Evolutionary conservation across 2,888 invertebrate genomes (phyloP), one percentile per base, ranked within the genome.

Genomic region (Yponomeuta cagnagella): DNA sequence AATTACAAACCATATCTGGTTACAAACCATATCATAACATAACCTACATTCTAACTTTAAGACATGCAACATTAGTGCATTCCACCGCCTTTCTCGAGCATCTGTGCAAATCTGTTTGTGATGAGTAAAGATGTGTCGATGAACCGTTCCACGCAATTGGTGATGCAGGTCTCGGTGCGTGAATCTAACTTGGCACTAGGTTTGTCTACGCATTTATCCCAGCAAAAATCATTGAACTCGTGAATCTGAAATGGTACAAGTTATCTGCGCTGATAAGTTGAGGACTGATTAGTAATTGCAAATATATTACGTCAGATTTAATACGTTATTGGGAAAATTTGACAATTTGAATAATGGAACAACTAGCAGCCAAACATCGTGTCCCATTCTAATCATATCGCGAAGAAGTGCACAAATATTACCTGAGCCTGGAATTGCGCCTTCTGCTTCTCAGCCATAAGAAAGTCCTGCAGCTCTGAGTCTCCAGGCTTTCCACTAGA

Each of bases 131-230:
- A 97, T 4, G 97, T 97, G 87, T 98, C 98, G 75, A 98, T 97
- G 82, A 98, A 98, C 78, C 98, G 93, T 80, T 98, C 97, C 0
- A 98, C 98, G 87, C 98, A 98, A 85, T 98, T 98, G 23, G 94
- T 94, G 71, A 99, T 91, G 80, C 98, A 98, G 0, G 96, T 96
- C 89, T 98, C 98, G 1, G 98, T 97, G 78, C 95, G 94, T 71
- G 96, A 95, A 83, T 98, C 98, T 75, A 98, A 86, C 88, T 97
- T 98, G 68, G 95, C 94, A 58, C 96, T 94, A 5, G 98, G 97
- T 81, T 97, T 98, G 71, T 98, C 98, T 58, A 98, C 94, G 83
- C 98, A 99, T 84, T 97, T 97, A 30, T 98, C 98, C 98, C 98
- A 99, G 84, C 98, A 99, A 75, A 97, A 95, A 80, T 98, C 98